A percentile compares a stretch with the other conserved stretches of the same genome.
phyloP scores from a whole-genome alignment of 2,113 vertebrate genomes.

The Carettochelys insculpta region DNA sequence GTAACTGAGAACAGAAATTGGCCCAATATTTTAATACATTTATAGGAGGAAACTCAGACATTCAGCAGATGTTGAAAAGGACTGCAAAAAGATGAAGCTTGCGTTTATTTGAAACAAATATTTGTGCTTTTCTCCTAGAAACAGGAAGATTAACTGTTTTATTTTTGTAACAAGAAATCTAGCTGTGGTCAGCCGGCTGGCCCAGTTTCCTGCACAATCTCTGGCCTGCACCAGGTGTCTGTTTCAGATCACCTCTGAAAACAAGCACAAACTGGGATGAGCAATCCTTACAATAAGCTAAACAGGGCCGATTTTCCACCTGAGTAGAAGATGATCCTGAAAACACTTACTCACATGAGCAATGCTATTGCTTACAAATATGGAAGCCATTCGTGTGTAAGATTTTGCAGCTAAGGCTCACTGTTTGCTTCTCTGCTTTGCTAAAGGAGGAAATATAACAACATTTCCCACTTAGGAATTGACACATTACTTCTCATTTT shows the following conservation, averaged over 20 bases:
- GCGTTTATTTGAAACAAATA: not conserved
- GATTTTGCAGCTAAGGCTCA: not conserved
- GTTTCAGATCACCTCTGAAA: not conserved
- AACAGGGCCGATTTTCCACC: accelerated
- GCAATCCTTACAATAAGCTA: accelerated
- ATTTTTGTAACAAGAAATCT: not conserved
- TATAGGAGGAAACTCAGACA: not conserved
- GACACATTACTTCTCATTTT: accelerated
- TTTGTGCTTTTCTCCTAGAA: not conserved
- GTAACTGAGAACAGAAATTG: not conserved
- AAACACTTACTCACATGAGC: accelerated
- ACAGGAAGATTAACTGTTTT: not conserved
- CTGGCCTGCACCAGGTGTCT: constrained; percentile 23
- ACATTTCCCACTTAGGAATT: not conserved
- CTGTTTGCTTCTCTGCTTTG: not conserved
- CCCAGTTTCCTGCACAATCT: not conserved
- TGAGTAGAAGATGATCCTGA: not conserved
- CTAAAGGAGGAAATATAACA: not conserved
- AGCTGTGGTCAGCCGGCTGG: not conserved
- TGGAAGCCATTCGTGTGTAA: not conserved
- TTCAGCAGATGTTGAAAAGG: not conserved
- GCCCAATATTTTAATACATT: not conserved
- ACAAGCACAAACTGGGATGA: not conserved
- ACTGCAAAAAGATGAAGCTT: accelerated
- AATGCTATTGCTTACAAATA: not conserved